Evolutionary conservation across 2,113 vertebrate genomes (phyloP).

Genomic region (Poecile atricapillus): DNA sequence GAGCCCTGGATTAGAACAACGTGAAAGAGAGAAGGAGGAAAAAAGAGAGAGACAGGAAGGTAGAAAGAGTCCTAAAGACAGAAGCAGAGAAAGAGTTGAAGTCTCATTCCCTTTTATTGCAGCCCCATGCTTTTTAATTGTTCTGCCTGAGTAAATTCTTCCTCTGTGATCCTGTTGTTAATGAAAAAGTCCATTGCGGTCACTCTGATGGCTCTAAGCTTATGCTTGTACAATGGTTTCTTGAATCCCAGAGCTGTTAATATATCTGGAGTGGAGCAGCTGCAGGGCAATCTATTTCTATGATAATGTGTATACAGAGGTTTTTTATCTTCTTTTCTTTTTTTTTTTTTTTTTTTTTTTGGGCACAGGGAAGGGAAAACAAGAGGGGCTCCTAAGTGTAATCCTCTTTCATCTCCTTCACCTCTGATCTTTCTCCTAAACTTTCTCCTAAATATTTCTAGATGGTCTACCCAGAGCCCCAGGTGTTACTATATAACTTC

Average conservation of each 20-base stretch:
- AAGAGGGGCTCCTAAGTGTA: neutral
- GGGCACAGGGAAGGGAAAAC: rapidly evolving
- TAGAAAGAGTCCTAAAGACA: neutral
- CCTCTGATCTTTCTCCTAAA: neutral
- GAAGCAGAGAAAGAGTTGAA: neutral
- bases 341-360: neutral
- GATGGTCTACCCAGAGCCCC: neutral
- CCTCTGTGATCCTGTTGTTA: constrained; percentile 48
- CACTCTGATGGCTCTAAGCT: constrained; percentile 47
- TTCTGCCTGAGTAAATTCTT: constrained; percentile 34
- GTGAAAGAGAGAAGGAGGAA: neutral
- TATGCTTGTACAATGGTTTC: constrained; percentile 52
- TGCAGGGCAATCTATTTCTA: constrained; percentile 59
- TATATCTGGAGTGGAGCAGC: constrained; percentile 54
- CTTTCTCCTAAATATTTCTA: neutral
- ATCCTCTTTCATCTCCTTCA: neutral
- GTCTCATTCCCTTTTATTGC: constrained; percentile 49
- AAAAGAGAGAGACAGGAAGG: neutral
- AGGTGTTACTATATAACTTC: neutral
- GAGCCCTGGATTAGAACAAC: constrained; percentile 3
- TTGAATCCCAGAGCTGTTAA: constrained; percentile 57
- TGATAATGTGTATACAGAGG: constrained; percentile 52
- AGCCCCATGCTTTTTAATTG: constrained; percentile 56
- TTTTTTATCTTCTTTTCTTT: neutral
- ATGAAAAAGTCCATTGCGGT: constrained; percentile 54